A percentile compares a stretch with the other conserved stretches of the same genome.
These are phyloP conservation scores for Papilio demoleus DNA, from an alignment of 2,888 invertebrate genomes.

Conservation along the genomic window DNA sequence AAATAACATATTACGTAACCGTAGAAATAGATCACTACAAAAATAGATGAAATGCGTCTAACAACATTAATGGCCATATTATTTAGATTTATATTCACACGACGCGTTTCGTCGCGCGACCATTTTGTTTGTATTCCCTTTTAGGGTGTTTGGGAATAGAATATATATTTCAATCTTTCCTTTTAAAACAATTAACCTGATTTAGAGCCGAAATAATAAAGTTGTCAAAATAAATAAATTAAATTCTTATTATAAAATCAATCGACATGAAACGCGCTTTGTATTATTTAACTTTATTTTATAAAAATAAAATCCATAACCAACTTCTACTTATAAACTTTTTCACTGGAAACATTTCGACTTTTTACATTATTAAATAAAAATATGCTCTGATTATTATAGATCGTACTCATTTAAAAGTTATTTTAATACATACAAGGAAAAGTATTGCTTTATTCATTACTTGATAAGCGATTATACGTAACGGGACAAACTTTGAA, in stretches of 20 bases:
- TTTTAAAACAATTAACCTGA: background rate
- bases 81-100: slow-evolving; percentile 23
- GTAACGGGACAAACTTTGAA: background rate
- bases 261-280: too few species aligned
- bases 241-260: too few species aligned
- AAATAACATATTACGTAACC: slow-evolving; percentile 27
- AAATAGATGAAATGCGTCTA: slow-evolving; percentile 36
- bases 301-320: too few species aligned
- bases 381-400: too few species aligned
- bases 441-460: slow-evolving; percentile 8
- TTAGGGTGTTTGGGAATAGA: slow-evolving; percentile 5
- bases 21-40: slow-evolving; percentile 26
- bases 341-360: too few species aligned
- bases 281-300: too few species aligned
- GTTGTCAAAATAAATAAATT: too few species aligned
- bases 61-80: slow-evolving; percentile 29
- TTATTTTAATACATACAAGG: slow-evolving; percentile 8
- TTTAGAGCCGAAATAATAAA: too few species aligned
- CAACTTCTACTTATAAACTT: too few species aligned
- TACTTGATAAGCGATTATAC: background rate
- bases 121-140: slow-evolving; percentile 15
- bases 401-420: too few species aligned
- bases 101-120: background rate
- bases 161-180: background rate
- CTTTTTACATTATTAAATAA: too few species aligned